Evolutionary conservation across 2,113 vertebrate species (phyloP), one percentile per base, ranked within the genome.

Genomic region (Indri indri): DNA sequence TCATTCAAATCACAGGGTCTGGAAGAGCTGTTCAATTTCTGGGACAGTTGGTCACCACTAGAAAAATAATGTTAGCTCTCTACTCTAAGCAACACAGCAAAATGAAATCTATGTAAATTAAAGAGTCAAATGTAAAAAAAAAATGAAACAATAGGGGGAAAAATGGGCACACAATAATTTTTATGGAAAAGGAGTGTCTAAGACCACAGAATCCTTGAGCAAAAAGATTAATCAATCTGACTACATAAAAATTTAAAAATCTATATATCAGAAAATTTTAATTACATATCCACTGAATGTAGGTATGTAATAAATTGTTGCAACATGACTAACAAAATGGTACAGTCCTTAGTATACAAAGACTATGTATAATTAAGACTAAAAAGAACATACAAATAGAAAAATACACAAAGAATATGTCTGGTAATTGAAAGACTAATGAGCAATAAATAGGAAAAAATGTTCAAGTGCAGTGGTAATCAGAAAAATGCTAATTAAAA

Each of bases 401-500:
- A 94, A 89, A 71, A 90, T 25, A 12, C 27, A 57, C 1, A 65
- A 87, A 86, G 18, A 34, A 59, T n/a, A 68, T 23, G 50, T 54
- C 70, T 59, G 5, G 17, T 42, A 17, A 86, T 3, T 70, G 32
- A 57, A 97, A 88, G 47, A 85, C 71, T 63, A 42, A 73, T 63
- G 16, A 88, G 4, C 80, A 87, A 80, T 77, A 89, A 93, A 76
- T 27, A 87, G 22, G 12, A 42, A 87, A 91, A 91, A 80, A 63
- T 52, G 40, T 47, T 94, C 63, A 80, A 61, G 25, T 3, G 47
- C 84, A 73, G 61, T 8, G 17, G 25, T 57, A 70, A 92, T 80
- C 22, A 76, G 40, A 87, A 70, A 95, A 90, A 92, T 61, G 22
- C 8, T 76, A 95, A 86, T 52, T 63, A 76, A 87, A 95, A 74